Percentiles rank a stretch among this genome's conserved stretches.
phyloP scores from a whole-genome alignment of 2,888 invertebrate species.

The Esperia sulphurella region DNA sequence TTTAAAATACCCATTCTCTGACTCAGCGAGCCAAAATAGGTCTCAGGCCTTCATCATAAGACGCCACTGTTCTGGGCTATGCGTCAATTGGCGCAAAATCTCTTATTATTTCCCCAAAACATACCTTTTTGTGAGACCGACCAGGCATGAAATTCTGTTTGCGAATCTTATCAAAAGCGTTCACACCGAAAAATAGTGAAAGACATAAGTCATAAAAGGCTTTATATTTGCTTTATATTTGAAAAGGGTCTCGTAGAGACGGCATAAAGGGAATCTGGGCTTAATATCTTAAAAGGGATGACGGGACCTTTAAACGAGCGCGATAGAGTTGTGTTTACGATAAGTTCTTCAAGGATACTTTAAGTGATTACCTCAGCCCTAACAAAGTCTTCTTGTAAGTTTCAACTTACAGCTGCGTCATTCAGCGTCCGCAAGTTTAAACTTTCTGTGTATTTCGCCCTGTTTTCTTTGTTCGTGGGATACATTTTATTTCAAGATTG shows the following conservation, averaged over 20 bases:
- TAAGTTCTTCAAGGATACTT: conserved; percentile 1
- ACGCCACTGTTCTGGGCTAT: too few relatives aligned
- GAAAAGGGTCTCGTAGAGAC: conserved; percentile 31
- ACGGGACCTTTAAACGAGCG: conserved; percentile 20
- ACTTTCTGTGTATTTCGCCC: too few relatives aligned
- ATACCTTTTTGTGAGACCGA: too few relatives aligned
- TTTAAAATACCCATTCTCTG: too few relatives aligned
- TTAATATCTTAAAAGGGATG: conserved; percentile 41
- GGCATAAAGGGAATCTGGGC: conserved; percentile 27
- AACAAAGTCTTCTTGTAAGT: background rate
- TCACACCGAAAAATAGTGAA: conserved; percentile 23
- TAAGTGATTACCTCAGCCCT: conserved; percentile 3
- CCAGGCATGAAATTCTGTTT: too few relatives aligned
- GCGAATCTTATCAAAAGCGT: background rate
- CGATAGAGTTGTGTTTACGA: conserved; percentile 1
- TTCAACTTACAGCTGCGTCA: background rate
- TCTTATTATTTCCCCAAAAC: too few relatives aligned
- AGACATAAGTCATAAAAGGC: conserved; percentile 30
- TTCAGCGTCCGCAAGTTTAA: background rate
- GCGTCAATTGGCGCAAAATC: too few relatives aligned
- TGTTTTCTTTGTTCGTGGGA: too few relatives aligned
- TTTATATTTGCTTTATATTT: conserved; percentile 22
- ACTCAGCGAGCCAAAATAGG: too few relatives aligned
- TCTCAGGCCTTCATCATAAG: too few relatives aligned
- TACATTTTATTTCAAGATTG: too few relatives aligned